A percentile compares a stretch with the other conserved stretches of the same genome.
phyloP scores from a whole-genome alignment of 2,888 invertebrate genomes.

The Meta bourneti region DNA sequence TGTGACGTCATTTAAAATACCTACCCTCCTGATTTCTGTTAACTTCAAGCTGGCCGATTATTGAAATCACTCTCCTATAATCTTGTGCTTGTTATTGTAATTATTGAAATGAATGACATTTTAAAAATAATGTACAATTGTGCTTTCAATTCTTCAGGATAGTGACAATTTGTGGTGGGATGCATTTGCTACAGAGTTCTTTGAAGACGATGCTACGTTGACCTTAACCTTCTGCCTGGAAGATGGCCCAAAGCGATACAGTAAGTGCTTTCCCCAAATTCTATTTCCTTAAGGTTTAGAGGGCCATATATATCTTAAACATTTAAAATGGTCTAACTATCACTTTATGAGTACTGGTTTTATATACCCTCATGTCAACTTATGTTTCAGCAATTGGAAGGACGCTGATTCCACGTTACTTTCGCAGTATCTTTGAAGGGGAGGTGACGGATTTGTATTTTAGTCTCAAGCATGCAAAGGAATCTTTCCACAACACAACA shows the following conservation, averaged over 20 bases:
- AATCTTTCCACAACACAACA: constrained; percentile 98
- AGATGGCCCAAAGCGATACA: constrained; percentile 99
- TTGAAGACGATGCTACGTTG: constrained; percentile 98
- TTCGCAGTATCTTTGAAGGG: constrained; percentile 98
- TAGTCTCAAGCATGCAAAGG: constrained; percentile 97
- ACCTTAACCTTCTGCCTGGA: constrained; percentile 98
- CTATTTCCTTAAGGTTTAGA: background rate
- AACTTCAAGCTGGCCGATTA: too few relatives aligned
- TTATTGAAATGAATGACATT: too few relatives aligned
- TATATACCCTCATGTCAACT: background rate
- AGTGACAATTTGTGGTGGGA: constrained; percentile 99
- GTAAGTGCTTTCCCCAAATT: constrained; percentile 84
- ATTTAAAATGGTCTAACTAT: background rate
- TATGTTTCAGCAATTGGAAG: constrained; percentile 93
- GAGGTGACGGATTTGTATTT: constrained; percentile 99
- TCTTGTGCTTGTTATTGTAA: too few relatives aligned
- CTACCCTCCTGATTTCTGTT: too few relatives aligned
- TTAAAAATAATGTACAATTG: too few relatives aligned
- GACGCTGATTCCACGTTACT: constrained; percentile 98
- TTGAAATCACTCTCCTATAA: too few relatives aligned
- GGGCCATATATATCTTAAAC: too few relatives aligned
- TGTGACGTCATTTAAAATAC: too few relatives aligned
- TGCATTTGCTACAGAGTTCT: constrained; percentile 99
- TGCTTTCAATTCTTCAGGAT: constrained; percentile 84
- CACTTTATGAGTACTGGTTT: background rate